Base-by-base conservation (phyloP, 1,140 invertebrate genomes). In the Formica exsecta region DNA sequence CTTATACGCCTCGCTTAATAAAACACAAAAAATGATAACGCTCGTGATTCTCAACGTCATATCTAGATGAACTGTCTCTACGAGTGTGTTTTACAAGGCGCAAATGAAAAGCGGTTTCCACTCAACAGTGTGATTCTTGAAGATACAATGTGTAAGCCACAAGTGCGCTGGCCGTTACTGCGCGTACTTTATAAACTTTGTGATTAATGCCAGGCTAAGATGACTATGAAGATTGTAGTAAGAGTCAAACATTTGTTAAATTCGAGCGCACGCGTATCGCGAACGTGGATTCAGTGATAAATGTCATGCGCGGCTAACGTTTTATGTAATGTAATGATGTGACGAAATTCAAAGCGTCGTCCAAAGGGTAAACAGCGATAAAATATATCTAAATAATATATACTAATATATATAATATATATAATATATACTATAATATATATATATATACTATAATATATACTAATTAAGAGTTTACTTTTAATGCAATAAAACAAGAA, bases 21-120 rank as follows among this genome's bases (percentile, higher is more conserved):
- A 19, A 16, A 74, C 19, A 38, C 38, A 83, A 5, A 83, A 8
- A 83, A 44, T 54, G 25, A 83, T 16, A 16, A 83, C 13, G 29
- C 57, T 48, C 25, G n/a, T 38, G 29, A 74, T 44, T 61, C 38
- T 68, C 68, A 16, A 32, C 38, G 51, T 32, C 48, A 61, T 83
- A 7, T 2, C 3, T 13, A 51, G 3, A 32, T 32, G 48, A 51
- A 5, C 16, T 51, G 16, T 61, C 41, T 48, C 41, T 3, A 13
- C 5, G 19, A 16, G 9, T 32, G 5, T n/a, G 25, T 19, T n/a
- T 41, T 38, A 13, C 22, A 1, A 70, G 0, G 19, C 7, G 16
- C 22, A 54, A 64, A 25, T 51, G n/a, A 80, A 61, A n/a, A 29
- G 32, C 36, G 62, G 38, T 19, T 51, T 51, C 62, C 36, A 38